Conservation (phyloP, 1,140 invertebrate genomes). For the Bactericera cockerelli region DNA sequence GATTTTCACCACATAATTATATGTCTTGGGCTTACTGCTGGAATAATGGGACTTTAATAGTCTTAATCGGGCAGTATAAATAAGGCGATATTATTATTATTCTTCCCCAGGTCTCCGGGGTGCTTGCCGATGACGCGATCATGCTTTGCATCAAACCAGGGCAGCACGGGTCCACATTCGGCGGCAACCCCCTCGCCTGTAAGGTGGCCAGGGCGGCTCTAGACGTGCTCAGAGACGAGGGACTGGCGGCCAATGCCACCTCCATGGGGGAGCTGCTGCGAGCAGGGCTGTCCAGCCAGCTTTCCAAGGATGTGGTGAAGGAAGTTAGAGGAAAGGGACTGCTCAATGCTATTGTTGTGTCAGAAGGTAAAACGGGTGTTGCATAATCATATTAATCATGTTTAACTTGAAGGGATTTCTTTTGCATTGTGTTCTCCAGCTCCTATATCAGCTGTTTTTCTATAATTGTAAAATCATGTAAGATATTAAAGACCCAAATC, state of each 20-base stretch:
- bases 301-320: conserved; percentile 44
- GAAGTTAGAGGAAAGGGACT: conserved; percentile 57
- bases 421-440: too few species aligned
- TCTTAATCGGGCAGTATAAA: too few species aligned
- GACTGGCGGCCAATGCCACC: conserved; percentile 51
- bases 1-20: too few species aligned
- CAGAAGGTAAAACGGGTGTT: conserved; percentile 44
- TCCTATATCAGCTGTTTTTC: not conserved
- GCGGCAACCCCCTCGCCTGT: conserved; percentile 66
- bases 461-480: too few species aligned
- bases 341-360: conserved; percentile 57
- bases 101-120: conserved; percentile 44
- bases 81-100: too few species aligned
- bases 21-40: too few species aligned
- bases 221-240: conserved; percentile 51
- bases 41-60: too few species aligned
- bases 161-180: conserved; percentile 69
- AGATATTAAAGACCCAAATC: too few species aligned
- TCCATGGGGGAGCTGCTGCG: conserved; percentile 48
- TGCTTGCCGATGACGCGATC: conserved; percentile 51
- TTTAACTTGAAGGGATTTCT: too few species aligned
- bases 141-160: conserved; percentile 61
- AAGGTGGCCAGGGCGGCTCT: conserved; percentile 42
- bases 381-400: too few species aligned
- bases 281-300: conserved; percentile 37